Percentiles rank a stretch among this genome's conserved stretches.
These are phyloP conservation scores for Venusia cambrica DNA, from an alignment of 2,888 invertebrate genomes.

Conservation along the genomic window DNA sequence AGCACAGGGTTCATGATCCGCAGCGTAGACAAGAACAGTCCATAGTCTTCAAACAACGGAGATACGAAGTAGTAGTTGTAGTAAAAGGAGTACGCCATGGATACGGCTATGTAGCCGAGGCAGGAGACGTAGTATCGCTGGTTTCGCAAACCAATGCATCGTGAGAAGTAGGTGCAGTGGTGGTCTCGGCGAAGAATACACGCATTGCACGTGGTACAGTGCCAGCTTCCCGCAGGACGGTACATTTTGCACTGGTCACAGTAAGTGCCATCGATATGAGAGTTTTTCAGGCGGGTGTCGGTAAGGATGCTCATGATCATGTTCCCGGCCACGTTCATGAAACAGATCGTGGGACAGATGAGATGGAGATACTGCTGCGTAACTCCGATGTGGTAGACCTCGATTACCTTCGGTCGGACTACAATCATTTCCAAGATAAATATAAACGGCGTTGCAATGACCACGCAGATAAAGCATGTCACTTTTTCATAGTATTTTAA, in stretches of 20 bases:
- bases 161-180: slow-evolving; percentile 91
- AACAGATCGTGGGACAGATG: slow-evolving; percentile 41
- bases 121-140: slow-evolving; percentile 90
- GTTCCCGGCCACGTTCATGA: slow-evolving; percentile 57
- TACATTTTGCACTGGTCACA: slow-evolving; percentile 87
- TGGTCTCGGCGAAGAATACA: slow-evolving; percentile 92
- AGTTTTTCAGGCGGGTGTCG: slow-evolving; percentile 40
- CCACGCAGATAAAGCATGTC: slow-evolving; percentile 37
- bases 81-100: slow-evolving; percentile 83
- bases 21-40: slow-evolving; percentile 34
- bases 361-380: slow-evolving; percentile 41
- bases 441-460: slow-evolving; percentile 47
- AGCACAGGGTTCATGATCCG: slow-evolving; percentile 48
- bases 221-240: slow-evolving; percentile 90
- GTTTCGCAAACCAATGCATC: slow-evolving; percentile 91
- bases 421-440: slow-evolving; percentile 50
- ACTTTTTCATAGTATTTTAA: slow-evolving; percentile 31
- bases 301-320: slow-evolving; percentile 48
- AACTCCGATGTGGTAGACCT: slow-evolving; percentile 36
- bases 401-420: slow-evolving; percentile 44
- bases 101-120: slow-evolving; percentile 84
- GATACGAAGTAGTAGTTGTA: slow-evolving; percentile 85
- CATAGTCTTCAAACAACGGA: slow-evolving; percentile 41
- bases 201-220: slow-evolving; percentile 88
- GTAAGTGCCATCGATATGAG: slow-evolving; percentile 58